Base-by-base conservation (phyloP, 1,140 invertebrate genomes). In the Euura lappo region DNA sequence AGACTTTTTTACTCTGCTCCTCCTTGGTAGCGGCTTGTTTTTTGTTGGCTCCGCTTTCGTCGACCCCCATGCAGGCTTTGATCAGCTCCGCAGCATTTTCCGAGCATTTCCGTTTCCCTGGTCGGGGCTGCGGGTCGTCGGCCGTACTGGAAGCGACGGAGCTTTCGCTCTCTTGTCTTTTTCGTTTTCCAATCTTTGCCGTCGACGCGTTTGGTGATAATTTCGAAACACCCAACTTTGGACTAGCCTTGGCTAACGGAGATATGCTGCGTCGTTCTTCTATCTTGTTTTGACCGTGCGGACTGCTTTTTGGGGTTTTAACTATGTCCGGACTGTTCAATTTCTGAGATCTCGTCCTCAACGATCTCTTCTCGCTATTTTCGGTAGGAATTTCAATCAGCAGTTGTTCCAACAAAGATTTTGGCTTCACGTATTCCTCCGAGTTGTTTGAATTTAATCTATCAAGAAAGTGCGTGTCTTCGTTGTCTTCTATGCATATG, bases 301-400 rank as follows among this genome's bases (percentile, higher is more conserved):
- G 91, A 83, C 91, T 92, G 70, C 90, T 87, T 70, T 91, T 91
- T 7, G 89, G 89, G 42, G 90, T 90, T 76, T 91, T 89, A 6
- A 89, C 83, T 46, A 89, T 89, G 66, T 91, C 91, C 0, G 93
- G 93, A 80, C 93, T 94, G 80, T 91, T 92, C 71, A 94, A 84
- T 79, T 94, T 93, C 89, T 94, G 82, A 84, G 93, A 93, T 64
- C 93, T 88, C 28, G 93, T 94, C 11, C 93, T 86, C 11, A 94
- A 81, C 3, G 89, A 88, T 72, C 89, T 84, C 72, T 91, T 91
- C 6, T 89, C 89, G 11, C 83, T 85, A 69, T 87, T 89, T 45
- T 92, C 91, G 70, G 90, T 89, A 3, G 94, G 94, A 74, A 95
- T 95, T 78, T 95, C 93, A 76, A 95, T 95, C 0, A 94, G 86